Evolutionary conservation across 1,140 invertebrate species (phyloP).

Genomic region (Bicyclus anynana): DNA sequence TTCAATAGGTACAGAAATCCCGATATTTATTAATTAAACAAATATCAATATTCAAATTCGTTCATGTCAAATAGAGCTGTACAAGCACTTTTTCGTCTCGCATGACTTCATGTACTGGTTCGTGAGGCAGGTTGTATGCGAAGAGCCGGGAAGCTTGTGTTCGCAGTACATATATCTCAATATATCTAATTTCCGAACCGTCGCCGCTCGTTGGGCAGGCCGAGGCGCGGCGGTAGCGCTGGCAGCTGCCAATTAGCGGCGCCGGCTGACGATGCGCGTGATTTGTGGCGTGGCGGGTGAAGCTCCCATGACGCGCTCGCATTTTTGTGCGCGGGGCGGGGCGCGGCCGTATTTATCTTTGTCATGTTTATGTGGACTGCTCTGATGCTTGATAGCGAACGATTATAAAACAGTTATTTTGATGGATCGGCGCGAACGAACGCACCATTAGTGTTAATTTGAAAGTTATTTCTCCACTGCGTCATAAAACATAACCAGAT

Average conservation of each 20-base stretch:
- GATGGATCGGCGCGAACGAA: not conserved
- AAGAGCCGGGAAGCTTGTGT: too few species aligned
- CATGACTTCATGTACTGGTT: too few species aligned
- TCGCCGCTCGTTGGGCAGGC: not conserved
- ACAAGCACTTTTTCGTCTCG: too few species aligned
- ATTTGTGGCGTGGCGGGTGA: not conserved
- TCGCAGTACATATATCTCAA: too few species aligned
- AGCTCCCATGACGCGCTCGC: not conserved
- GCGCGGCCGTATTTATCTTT: not conserved
- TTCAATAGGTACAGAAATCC: too few species aligned
- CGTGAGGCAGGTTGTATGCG: too few species aligned
- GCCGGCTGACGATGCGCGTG: not conserved
- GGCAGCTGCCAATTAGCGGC: conserved; percentile 7
- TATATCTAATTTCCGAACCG: too few species aligned
- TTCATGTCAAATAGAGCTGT: too few species aligned
- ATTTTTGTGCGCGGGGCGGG: not conserved
- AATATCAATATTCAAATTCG: too few species aligned
- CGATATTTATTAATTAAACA: too few species aligned
- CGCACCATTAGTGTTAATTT: not conserved
- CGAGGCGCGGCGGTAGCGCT: not conserved
- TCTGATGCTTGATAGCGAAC: not conserved
- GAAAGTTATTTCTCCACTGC: not conserved
- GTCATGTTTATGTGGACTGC: not conserved
- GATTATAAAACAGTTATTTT: not conserved
- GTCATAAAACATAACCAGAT: too few species aligned